These are phyloP conservation scores for Chrysodeixis includens DNA, from an alignment of 2,888 invertebrate species.

Conservation along the genomic window DNA sequence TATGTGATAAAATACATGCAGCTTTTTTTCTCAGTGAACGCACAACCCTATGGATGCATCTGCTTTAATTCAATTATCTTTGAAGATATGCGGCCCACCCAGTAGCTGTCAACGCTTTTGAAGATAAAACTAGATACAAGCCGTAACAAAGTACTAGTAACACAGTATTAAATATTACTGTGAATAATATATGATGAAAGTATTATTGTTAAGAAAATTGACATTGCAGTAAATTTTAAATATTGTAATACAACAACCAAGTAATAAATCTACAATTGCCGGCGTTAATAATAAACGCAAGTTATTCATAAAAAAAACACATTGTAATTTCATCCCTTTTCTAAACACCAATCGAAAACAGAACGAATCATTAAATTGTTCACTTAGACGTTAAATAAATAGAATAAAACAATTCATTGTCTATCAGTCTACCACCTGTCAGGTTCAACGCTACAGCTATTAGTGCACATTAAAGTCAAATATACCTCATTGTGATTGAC, in stretches of 20 bases:
- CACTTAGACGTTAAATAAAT: background rate
- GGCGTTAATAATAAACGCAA: too few species aligned
- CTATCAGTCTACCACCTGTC: conserved; percentile 7
- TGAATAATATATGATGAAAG: too few species aligned
- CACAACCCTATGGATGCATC: background rate
- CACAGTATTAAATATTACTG: too few species aligned
- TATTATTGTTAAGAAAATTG: too few species aligned
- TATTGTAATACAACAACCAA: too few species aligned
- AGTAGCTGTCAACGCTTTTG: conserved; percentile 20
- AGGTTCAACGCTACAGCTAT: conserved; percentile 11
- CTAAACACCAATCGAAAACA: too few species aligned
- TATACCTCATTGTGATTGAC: conserved; percentile 36
- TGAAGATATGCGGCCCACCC: conserved; percentile 10
- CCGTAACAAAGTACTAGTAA: background rate
- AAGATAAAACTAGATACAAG: conserved; percentile 5
- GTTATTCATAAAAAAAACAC: too few species aligned
- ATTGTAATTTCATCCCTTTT: too few species aligned
- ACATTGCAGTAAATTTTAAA: too few species aligned
- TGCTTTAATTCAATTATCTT: background rate
- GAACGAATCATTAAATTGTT: too few species aligned
- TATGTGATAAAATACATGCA: too few species aligned
- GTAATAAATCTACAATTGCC: too few species aligned
- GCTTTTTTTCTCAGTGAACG: background rate
- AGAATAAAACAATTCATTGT: background rate
- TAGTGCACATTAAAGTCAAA: conserved; percentile 42